These are phyloP conservation scores for Aphelocoma coerulescens DNA, from an alignment of 2,113 vertebrate species.

Conservation along the genomic window DNA sequence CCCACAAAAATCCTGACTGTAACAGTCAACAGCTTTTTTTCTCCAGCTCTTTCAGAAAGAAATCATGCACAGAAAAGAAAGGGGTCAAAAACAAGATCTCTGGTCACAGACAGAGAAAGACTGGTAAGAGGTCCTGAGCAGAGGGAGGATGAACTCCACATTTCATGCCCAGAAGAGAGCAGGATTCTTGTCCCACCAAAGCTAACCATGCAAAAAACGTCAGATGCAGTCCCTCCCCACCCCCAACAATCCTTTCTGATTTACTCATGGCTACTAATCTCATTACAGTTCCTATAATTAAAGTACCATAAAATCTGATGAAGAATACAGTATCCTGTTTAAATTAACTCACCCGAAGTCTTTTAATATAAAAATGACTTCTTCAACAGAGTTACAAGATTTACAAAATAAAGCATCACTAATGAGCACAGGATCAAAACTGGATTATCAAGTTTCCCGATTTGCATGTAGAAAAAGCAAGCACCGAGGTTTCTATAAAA, in stretches of 20 bases:
- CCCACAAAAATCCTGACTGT: neutral
- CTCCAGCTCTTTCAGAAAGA: neutral
- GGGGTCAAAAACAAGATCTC: neutral
- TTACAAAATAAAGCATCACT: conserved; percentile 3
- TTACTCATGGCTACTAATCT: conserved; percentile 5
- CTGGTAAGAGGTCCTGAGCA: neutral
- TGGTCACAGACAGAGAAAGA: neutral
- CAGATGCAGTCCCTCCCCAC: neutral
- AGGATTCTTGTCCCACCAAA: neutral
- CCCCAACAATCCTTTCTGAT: neutral
- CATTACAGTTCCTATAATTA: conserved; percentile 36
- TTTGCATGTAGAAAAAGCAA: neutral
- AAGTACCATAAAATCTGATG: neutral
- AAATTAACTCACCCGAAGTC: neutral
- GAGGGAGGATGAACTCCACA: neutral
- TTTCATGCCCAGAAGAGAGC: neutral
- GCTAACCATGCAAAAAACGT: neutral
- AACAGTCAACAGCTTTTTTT: neutral
- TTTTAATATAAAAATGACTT: neutral
- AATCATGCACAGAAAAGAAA: neutral
- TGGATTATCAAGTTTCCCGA: conserved; percentile 3
- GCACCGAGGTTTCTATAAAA: neutral
- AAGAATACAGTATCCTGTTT: neutral
- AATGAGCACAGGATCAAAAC: conserved; percentile 12
- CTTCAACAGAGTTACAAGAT: neutral